Evolutionary conservation across 1,140 invertebrate genomes (phyloP).

Genomic region (Ceratoteleas bidentatus): DNA sequence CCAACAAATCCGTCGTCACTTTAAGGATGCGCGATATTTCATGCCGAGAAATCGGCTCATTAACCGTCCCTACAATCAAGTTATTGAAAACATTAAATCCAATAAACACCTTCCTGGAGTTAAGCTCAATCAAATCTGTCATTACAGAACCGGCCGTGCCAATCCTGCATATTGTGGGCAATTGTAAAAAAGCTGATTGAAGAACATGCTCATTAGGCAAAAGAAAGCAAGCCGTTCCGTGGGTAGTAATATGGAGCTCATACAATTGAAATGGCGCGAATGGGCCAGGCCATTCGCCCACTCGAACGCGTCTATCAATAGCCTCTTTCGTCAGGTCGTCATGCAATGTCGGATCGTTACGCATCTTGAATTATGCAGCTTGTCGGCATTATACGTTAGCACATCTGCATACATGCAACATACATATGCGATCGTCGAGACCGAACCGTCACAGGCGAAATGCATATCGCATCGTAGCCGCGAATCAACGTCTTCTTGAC

Average conservation of each 20-base stretch:
- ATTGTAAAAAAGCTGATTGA: constrained; percentile 14
- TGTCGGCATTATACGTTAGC: constrained; percentile 50
- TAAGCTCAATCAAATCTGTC: neutral
- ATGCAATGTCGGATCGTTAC: constrained; percentile 71
- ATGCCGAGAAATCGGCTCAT: too few relatives aligned
- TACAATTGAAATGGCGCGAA: constrained; percentile 57
- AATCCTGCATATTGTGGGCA: neutral
- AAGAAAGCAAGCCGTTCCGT: constrained; percentile 29
- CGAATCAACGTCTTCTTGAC: constrained; percentile 56
- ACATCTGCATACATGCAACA: constrained; percentile 56
- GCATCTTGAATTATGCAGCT: constrained; percentile 65
- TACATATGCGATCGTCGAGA: constrained; percentile 51
- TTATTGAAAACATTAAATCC: neutral
- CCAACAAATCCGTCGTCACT: too few relatives aligned
- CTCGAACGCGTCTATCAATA: constrained; percentile 72
- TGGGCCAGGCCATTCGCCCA: constrained; percentile 54
- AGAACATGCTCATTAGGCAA: constrained; percentile 11
- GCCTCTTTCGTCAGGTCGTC: constrained; percentile 74
- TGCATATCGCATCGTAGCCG: constrained; percentile 43
- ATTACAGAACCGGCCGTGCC: neutral
- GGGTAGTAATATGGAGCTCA: constrained; percentile 46
- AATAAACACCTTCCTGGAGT: neutral
- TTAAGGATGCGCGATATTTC: too few relatives aligned
- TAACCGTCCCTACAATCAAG: neutral
- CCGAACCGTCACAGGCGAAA: constrained; percentile 42